phyloP scores from a whole-genome alignment of 1,140 invertebrate species.

The Dreissena polymorpha region DNA sequence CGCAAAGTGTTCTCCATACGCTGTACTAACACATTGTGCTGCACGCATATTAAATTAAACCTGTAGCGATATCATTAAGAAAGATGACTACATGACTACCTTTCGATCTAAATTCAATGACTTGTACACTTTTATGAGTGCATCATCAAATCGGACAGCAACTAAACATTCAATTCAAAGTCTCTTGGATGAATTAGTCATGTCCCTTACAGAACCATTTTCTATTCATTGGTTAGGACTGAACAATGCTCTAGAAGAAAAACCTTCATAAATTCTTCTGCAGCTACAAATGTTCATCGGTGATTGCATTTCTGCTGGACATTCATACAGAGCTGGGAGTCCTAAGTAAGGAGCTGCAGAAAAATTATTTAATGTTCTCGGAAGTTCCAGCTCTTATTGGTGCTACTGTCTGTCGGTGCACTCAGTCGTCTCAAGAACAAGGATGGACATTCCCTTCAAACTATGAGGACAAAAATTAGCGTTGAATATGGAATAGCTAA shows the following conservation, averaged over 20 bases:
- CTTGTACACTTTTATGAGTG: too few relatives aligned
- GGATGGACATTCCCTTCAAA: conserved; percentile 7
- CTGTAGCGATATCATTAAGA: conserved; percentile 13
- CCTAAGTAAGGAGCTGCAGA: conserved; percentile 2
- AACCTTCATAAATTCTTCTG: conserved; percentile 13
- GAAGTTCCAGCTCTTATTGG: conserved; percentile 20
- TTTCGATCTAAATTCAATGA: too few relatives aligned
- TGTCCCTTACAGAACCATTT: conserved; percentile 2
- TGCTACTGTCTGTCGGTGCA: not conserved
- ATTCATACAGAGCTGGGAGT: not conserved
- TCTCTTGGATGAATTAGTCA: conserved; percentile 7
- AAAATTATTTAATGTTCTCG: conserved; percentile 1
- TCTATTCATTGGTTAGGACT: conserved; percentile 11
- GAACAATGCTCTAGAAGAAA: not conserved
- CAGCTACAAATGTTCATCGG: not conserved
- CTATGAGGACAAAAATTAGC: conserved; percentile 10
- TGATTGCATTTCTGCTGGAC: conserved; percentile 9
- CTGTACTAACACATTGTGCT: conserved; percentile 13
- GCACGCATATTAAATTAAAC: conserved; percentile 21
- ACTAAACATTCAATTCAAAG: conserved; percentile 15
- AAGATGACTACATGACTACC: conserved; percentile 19
- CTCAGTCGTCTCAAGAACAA: not conserved
- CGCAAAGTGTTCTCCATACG: conserved; percentile 18
- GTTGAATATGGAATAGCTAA: not conserved
- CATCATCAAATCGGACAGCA: not conserved